Conservation (phyloP, 1,140 invertebrate genomes). For the Chelonus insularis region DNA sequence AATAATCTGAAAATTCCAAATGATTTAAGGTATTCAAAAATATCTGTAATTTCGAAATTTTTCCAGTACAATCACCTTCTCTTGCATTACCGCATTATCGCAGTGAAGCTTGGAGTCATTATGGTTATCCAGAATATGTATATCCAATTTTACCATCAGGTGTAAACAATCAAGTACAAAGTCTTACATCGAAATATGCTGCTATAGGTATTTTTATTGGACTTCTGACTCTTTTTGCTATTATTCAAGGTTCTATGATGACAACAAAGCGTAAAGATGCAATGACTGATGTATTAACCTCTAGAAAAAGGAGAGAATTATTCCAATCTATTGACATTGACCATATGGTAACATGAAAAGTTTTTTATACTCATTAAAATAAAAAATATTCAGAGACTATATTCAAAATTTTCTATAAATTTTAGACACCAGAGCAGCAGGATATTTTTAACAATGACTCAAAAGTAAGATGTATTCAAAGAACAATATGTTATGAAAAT, state of each 20-base stretch:
- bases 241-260: slow-evolving; percentile 53
- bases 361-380: no score
- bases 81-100: slow-evolving; percentile 25
- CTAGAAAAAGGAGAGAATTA: slow-evolving; percentile 45
- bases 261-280: slow-evolving; percentile 46
- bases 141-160: slow-evolving; percentile 35
- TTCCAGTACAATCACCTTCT: background rate
- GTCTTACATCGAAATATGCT: slow-evolving; percentile 49
- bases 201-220: slow-evolving; percentile 56
- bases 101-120: slow-evolving; percentile 31
- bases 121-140: slow-evolving; percentile 29
- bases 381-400: no score
- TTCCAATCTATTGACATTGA: slow-evolving; percentile 32
- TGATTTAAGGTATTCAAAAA: no score
- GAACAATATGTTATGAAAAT: slow-evolving; percentile 51
- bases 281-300: slow-evolving; percentile 43
- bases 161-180: slow-evolving; percentile 38
- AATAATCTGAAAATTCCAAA: no score
- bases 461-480: slow-evolving; percentile 52
- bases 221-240: slow-evolving; percentile 50
- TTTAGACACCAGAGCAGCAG: slow-evolving; percentile 46
- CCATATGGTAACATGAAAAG: slow-evolving; percentile 44
- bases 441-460: slow-evolving; percentile 47
- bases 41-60: background rate
- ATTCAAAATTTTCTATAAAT: no score